Base-by-base conservation (phyloP, 2,888 invertebrate species). In the Pimpla rufipes region DNA sequence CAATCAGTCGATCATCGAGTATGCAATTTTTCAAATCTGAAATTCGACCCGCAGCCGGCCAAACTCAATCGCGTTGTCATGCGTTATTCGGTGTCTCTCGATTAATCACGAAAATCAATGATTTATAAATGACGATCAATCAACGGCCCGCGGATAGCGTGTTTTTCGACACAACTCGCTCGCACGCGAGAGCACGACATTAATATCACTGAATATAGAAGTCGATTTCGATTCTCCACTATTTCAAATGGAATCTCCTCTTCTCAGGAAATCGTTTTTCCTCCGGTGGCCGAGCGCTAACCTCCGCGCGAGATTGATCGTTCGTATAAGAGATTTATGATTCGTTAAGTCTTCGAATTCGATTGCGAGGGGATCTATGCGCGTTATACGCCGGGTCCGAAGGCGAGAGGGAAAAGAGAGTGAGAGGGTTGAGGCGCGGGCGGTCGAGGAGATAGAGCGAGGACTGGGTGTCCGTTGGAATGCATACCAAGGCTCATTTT, bases 251-350 rank as follows among this genome's bases (percentile, higher is more conserved):
- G 40, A 50, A 42, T 57, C 37, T 37, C 47, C 67, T 50, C 59
- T 29, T 67, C 74, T 62, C 16, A 45, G 52, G 37, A 64, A 75
- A 81, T 21, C 55, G 3, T 55, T 70, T 62, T 55, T 64, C 52
- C 23, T 29, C 35, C n/a, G 37, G 18, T 37, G 13, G 37, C 10
- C 64, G 50, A n/a, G 40, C 21, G 45, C 11, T 10, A 66, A 10
- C 29, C 52, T 13, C 35, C 35, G 21, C 37, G 42, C 52, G 64
- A 80, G 75, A 76, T 81, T 81, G 55, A 76, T 71, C 68, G 68
- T 80, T 37, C 13, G 52, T 57, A 66, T 45, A 23, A 40, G 75
- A 81, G 76, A 81, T 81, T 81, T 77, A 81, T 81, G 76, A 77
- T 81, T 62, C 50, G 59, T 68, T 50, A 40, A 64, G 52, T 62